Base-by-base conservation (phyloP, 1,140 invertebrate genomes). In the Drosophila insularis region DNA sequence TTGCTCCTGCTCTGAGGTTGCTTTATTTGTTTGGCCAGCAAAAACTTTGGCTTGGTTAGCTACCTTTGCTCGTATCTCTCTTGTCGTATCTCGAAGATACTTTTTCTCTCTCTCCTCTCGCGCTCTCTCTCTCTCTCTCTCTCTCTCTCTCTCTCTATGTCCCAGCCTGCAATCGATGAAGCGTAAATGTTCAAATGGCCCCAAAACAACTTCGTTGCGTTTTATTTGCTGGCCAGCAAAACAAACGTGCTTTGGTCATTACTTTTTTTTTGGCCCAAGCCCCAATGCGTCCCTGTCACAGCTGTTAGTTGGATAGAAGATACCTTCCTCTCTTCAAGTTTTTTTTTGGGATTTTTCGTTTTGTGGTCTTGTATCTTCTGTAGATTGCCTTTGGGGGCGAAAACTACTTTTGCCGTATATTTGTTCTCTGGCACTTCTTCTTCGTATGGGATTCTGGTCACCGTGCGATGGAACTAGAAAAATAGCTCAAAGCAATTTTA, bases 121-220 rank as follows among this genome's bases (percentile, higher is more conserved):
- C n/a, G n/a, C n/a, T n/a, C n/a, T n/a, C 79, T 75, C 79, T 73
- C 73, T 43, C 39, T 63, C 70, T 69, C 63, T 73, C 67, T 70
- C 54, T 69, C 70, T 74, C 39, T 14, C 21, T 62, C 6, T 21
- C 13, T 27, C 8, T 10, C 13, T n/a, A n/a, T 87, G 35, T 37
- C 11, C 35, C 72, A 56, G 64, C 35, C 53, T 73, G 77, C 70
- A 89, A 89, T 89, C 84, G 84, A 89, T 89, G 84, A 89, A 89
- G 84, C 84, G 84, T 89, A 89, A 89, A 89, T 89, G 84, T 89
- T 89, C 84, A 87, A 87, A 87, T 89, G 78, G 81, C 78, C 66
- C 71, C 63, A 60, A 23, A 75, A 73, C 79, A 80, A 76, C 74
- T 79, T 74, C 64, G 14, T 19, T 59, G 56, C 55, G 23, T 35